phyloP scores from a whole-genome alignment of 2,888 invertebrate genomes.

The Drosophila neonasuta region DNA sequence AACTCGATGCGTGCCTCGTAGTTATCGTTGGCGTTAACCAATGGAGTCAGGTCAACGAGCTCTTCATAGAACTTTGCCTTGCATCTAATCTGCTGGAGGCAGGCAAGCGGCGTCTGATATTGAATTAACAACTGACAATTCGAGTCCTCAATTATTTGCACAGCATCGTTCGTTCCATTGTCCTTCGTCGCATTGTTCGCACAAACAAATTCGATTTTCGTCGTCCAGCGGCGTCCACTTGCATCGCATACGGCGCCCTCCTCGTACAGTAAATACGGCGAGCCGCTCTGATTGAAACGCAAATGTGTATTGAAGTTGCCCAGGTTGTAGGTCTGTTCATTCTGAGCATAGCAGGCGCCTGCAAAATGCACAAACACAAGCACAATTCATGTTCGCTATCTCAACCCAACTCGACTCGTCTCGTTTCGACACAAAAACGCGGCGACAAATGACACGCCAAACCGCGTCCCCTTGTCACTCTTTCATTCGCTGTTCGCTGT shows the following conservation, averaged over 20 bases:
- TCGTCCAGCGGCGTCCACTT: conserved; percentile 75
- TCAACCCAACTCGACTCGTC: not conserved
- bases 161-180: conserved; percentile 50
- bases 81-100: conserved; percentile 80
- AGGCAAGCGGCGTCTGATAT: conserved; percentile 81
- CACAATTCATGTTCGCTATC: not conserved
- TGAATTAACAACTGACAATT: conserved; percentile 82
- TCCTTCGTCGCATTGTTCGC: conserved; percentile 74
- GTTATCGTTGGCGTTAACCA: conserved; percentile 80
- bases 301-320: conserved; percentile 79
- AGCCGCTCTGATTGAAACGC: conserved; percentile 80
- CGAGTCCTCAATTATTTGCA: conserved; percentile 82
- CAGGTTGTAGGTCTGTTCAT: conserved; percentile 74
- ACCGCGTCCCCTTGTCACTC: not conserved
- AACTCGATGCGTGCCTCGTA: conserved; percentile 80
- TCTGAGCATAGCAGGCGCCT: conserved; percentile 79
- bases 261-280: conserved; percentile 81
- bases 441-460: conserved; percentile 12
- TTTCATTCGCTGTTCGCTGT: too few species aligned
- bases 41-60: conserved; percentile 80
- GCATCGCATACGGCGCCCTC: conserved; percentile 69
- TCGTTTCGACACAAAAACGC: conserved; percentile 16
- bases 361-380: conserved; percentile 46
- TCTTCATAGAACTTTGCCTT: conserved; percentile 73
- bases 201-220: conserved; percentile 82